These are phyloP conservation scores for Stratiomys singularior DNA, from an alignment of 2,888 invertebrate species.

Conservation along the genomic window DNA sequence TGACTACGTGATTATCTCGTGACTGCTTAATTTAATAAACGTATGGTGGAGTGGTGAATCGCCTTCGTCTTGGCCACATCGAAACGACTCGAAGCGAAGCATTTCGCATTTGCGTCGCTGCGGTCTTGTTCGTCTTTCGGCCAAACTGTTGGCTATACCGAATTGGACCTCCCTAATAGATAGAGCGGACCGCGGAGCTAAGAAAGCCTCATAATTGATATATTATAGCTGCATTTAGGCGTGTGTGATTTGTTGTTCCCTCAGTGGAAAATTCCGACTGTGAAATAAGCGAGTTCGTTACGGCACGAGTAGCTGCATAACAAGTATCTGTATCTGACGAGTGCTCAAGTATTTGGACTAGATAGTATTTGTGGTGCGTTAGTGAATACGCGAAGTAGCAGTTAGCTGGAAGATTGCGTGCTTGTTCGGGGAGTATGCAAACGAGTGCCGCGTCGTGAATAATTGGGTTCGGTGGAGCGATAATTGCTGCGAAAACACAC, in stretches of 20 bases:
- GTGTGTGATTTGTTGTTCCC: slow-evolving; percentile 45
- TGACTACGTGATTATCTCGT: slow-evolving; percentile 47
- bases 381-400: not conserved
- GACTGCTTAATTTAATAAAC: slow-evolving; percentile 44
- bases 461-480: too few relatives aligned
- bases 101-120: not conserved
- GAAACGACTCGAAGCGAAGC: not conserved
- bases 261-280: slow-evolving; percentile 51
- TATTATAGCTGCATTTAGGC: slow-evolving; percentile 25
- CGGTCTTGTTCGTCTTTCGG: not conserved
- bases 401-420: not conserved
- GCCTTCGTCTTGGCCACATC: not conserved
- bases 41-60: slow-evolving; percentile 3
- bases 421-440: not conserved
- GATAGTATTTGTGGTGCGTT: not conserved
- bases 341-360: not conserved
- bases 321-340: not conserved
- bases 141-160: not conserved
- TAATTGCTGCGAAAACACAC: not conserved
- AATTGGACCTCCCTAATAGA: not conserved
- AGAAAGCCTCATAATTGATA: slow-evolving; percentile 9
- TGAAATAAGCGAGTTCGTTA: slow-evolving; percentile 1
- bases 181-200: slow-evolving; percentile 6
- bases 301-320: not conserved
- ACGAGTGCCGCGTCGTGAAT: slow-evolving; percentile 28